Conservation (phyloP, 1,140 invertebrate species). For the Lepidurus couesii region DNA sequence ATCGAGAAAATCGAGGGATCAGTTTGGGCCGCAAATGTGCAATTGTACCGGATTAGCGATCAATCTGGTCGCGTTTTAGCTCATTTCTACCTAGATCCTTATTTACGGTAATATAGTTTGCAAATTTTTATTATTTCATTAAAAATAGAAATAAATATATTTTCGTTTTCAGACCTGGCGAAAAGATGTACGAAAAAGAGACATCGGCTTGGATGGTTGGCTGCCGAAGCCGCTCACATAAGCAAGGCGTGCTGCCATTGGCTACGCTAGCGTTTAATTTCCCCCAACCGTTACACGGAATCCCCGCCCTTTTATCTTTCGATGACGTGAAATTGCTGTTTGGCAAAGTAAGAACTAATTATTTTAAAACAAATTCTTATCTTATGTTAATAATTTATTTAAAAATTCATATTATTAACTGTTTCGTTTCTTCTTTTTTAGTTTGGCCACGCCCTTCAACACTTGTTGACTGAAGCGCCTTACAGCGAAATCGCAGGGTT, state of each 20-base stretch:
- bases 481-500: constrained; percentile 77
- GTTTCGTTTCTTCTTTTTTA: constrained; percentile 44
- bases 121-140: not conserved
- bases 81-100: constrained; percentile 79
- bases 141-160: not conserved
- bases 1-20: constrained; percentile 59
- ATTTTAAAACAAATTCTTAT: not conserved
- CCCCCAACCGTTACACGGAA: constrained; percentile 51
- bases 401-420: not conserved
- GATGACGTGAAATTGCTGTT: constrained; percentile 70
- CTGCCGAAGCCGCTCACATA: constrained; percentile 57
- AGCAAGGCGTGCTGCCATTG: constrained; percentile 58
- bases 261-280: constrained; percentile 79
- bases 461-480: constrained; percentile 68
- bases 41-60: constrained; percentile 74
- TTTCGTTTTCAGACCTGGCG: constrained; percentile 40
- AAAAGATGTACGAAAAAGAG: constrained; percentile 54
- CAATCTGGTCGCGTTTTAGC: constrained; percentile 59
- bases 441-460: constrained; percentile 77
- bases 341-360: constrained; percentile 53
- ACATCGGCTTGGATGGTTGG: constrained; percentile 62
- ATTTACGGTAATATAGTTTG: constrained; percentile 51
- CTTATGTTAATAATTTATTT: constrained; percentile 15
- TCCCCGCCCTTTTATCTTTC: constrained; percentile 65
- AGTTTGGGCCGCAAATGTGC: constrained; percentile 78